phyloP scores from a whole-genome alignment of 1,140 invertebrate species.

The Alviniconcha marisindica region DNA sequence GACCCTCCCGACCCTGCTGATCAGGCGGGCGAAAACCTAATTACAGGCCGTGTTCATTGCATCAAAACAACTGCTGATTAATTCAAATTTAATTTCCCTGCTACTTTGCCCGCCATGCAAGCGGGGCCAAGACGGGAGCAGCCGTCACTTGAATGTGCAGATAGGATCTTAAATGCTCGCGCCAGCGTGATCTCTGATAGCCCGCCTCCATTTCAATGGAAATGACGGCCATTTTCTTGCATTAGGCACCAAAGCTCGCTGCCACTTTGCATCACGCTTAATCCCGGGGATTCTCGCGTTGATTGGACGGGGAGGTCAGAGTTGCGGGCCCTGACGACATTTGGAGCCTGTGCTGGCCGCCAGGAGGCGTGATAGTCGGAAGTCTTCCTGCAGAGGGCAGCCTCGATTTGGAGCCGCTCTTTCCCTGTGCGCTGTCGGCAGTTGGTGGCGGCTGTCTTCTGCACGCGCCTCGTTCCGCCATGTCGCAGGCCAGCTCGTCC shows the following conservation, averaged over 20 bases:
- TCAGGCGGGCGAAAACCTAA: conserved; percentile 40
- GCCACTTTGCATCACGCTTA: conserved; percentile 42
- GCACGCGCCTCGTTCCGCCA: too few species aligned
- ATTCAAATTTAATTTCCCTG: conserved; percentile 43
- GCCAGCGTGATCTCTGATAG: conserved; percentile 43
- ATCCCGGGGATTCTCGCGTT: conserved; percentile 43
- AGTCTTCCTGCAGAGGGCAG: too few species aligned
- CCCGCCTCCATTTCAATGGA: conserved; percentile 44
- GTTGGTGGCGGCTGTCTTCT: too few species aligned
- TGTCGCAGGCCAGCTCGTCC: too few species aligned
- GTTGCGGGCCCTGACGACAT: conserved; percentile 37
- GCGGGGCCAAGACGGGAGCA: background rate
- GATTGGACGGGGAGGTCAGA: conserved; percentile 41
- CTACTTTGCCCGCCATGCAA: conserved; percentile 31
- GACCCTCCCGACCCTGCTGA: conserved; percentile 25
- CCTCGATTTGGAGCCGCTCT: too few species aligned
- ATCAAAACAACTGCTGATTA: conserved; percentile 45
- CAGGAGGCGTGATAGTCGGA: too few species aligned
- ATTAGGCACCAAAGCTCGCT: conserved; percentile 44
- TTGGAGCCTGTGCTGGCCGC: too few species aligned
- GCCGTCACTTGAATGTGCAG: conserved; percentile 39
- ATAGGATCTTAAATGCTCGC: conserved; percentile 43
- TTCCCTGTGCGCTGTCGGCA: too few species aligned
- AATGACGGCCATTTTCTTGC: conserved; percentile 45
- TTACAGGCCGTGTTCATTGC: conserved; percentile 41